Base-by-base conservation (phyloP, 2,888 invertebrate genomes). In the Drosophila pegasa region DNA sequence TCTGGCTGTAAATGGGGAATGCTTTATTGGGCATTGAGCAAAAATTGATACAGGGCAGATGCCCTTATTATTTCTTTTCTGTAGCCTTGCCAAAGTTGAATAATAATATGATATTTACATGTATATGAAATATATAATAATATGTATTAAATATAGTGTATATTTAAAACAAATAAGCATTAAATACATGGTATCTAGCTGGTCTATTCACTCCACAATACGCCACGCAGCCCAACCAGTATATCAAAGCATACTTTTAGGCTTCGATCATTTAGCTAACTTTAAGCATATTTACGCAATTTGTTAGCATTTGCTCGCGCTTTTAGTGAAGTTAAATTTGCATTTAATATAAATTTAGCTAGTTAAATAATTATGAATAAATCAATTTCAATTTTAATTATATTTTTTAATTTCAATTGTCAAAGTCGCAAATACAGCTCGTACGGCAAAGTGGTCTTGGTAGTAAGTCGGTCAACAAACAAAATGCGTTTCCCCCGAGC, bases 361-460 rank as follows among this genome's bases (percentile, higher is more conserved):
- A 29, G 6, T 51, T 37, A 7, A 27, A 16, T 33, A 14, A n/a
- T 45, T 55, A 20, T 45, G 0, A 41, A 29, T 12, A 41, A 2
- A 56, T 5, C 1, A 40, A 10, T 12, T 10, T 18, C 12, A 20
- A 31, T 31, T 47, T 20, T 20, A 14, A 1, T 33, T 29, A 33
- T 16, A 37, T 29, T 6, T n/a, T n/a, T 25, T 25, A 25, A 33
- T 16, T 33, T 16, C 1, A 37, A 52, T 16, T 43, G 10, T 27
- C 4, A 18, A 12, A 64, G 54, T 58, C 66, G 38, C 40, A 37
- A 66, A 37, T 16, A 33, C 31, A 63, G 35, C 37, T 59, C 40
- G 51, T 62, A 29, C 63, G 51, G 58, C 70, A 83, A 86, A 81
- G 86, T 78, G 74, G 81, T 86, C 67, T 88, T 88, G 86, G 88